Evolutionary conservation across 2,113 vertebrate species (phyloP), one percentile per base, ranked within the genome.

Genomic region (Pogona vitticeps): DNA sequence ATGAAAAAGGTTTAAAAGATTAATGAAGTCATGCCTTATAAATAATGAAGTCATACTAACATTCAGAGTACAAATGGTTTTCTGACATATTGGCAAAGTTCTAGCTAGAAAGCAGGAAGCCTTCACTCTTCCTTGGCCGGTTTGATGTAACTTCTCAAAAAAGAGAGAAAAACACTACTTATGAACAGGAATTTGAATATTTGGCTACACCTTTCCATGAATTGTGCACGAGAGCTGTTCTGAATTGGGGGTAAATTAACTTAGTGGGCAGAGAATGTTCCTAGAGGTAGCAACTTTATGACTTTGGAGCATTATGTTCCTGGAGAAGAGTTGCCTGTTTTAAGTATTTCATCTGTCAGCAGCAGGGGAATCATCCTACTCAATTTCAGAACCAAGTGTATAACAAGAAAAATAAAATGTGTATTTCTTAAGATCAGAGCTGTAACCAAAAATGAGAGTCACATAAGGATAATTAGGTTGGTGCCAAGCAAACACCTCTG

Each of bases 121-220:
- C 63, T 36, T 86, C 82, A 87, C 46, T 58, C 71, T 21, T 58
- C 78, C 40, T 61, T 84, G 83, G 83, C 56, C 61, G 83, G 86
- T 76, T 89, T 78, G 76, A 84, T 7, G 86, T n/a, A 71, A 42
- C 58, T 89, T 88, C 83, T 86, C 2, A 3, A 33, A 46, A 76
- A 83, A 83, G 84, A 84, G 77, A 71, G 87, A 90, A 91, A 91
- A 15, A 18, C 56, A 84, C 88, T 89, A 86, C 86, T 88, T 83
- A 85, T 87, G 88, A 93, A 91, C 86, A 84, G 89, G 79, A 79
- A 89, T 61, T 84, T 86, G 72, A 81, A 80, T 84, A 42, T 56
- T 65, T 83, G 85, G 89, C 46, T 20, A 83, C 75, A 38, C 61
- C 68, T 65, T 89, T 90, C 84, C 71, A 6, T 21, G 23, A 65